Base-by-base conservation (phyloP, 1,140 invertebrate genomes). In the Triops longicaudatus region DNA sequence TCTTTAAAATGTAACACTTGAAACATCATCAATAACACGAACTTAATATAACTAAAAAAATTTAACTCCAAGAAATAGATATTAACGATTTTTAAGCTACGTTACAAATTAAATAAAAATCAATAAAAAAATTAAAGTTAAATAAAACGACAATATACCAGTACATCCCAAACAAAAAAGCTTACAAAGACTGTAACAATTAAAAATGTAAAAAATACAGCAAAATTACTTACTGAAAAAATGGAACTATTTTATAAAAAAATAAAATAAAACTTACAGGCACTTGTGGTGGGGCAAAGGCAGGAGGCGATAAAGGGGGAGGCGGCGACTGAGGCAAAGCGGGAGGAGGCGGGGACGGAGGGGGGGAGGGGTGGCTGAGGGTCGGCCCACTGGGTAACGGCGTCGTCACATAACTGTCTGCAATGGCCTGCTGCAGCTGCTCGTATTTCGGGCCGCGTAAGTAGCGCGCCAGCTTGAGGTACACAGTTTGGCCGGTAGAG, bases 391-490 rank as follows among this genome's bases (percentile, higher is more conserved):
- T 22, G 42, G 74, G 42, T 41, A 27, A n/a, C 7, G 78, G n/a
- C 31, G 78, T 63, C 17, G 77, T 44, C 26, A 78, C 74, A 7
- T 73, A 73, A 71, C 78, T 78, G 37, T 92, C 92, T 73, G 93
- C 93, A 79, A 96, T 96, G 43, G 94, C 95, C 84, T 95, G 92
- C 84, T 98, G 95, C 43, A 98, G 87, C 84, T 97, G 95, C 83
- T 98, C 95, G 86, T 92, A 98, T 84, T 98, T 98, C 75, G 94
- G 93, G 26, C 96, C 96, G 80, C 95, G 90, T 63, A 97, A 87
- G 85, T 98, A 98, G 79, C 97, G 87, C 81, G 97, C 95, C 75
- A 99, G 85, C 79, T 94, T 92, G 6, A 99, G 85, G 73, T 89
- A 89, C 1, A 97, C 95, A 5, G 91, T 88, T 81, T 91, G 92